Base-by-base conservation (phyloP, 2,888 invertebrate genomes). In the Brassicogethes aeneus region DNA sequence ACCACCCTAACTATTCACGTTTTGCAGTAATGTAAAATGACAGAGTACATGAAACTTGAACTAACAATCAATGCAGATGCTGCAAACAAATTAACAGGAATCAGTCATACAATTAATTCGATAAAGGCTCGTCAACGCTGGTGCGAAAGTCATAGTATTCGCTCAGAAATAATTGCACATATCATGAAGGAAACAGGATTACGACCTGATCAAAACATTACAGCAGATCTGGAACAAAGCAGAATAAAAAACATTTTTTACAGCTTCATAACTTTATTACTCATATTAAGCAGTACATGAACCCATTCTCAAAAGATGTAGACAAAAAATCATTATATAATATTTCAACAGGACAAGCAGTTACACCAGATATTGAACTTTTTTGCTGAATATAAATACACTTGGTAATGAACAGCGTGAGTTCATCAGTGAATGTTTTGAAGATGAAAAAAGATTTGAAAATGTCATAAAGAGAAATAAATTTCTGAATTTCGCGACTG, bases 101-200 rank as follows among this genome's bases (percentile, higher is more conserved):
- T 49, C 16, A 36, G 30, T 1, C 38, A 44, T 40, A 36, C 45
- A 1, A 42, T 44, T 12, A 41, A 44, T 44, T 48, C 45, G 15
- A 37, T 45, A 5, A 23, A 36, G 10, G 45, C 55, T 41, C 49
- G 57, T 10, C 57, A 56, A 47, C 41, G 57, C 16, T 59, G 52
- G 52, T 31, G 34, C 64, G 40, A 40, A 36, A 55, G 42, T 29
- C 49, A 54, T 40, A 41, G 39, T 23, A 39, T 50, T 34, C 30
- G 49, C 43, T 40, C 49, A n/a, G 32, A 36, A 17, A 29, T 52
- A n/a, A 51, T 53, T n/a, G 42, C 44, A 33, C 43, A 51, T 29
- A 37, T 51, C 15, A 38, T 45, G 31, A 34, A 49, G 32, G 39
- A 44, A 45, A 17, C 47, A 35, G 30, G 39, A 37, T 17, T 50